Percentiles rank a stretch among this genome's conserved stretches.
Evolutionary conservation across 2,113 vertebrate genomes (phyloP).

Genomic region (Diphyllodes magnificus): DNA sequence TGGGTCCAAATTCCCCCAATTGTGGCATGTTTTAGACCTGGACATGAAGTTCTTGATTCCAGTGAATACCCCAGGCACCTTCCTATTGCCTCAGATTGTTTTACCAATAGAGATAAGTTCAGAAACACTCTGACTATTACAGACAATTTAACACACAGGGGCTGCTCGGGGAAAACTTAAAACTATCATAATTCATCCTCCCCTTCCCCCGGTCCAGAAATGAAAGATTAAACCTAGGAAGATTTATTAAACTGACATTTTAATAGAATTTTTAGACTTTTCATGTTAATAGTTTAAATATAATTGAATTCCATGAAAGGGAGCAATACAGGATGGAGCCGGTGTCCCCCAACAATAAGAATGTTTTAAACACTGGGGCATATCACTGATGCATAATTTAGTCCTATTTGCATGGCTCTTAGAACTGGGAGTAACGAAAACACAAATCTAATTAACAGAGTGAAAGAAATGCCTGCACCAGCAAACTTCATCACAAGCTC

Average conservation of each 20-base stretch:
- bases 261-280: constrained; percentile 66
- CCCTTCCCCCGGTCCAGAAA: constrained; percentile 4
- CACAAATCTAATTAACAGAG: constrained; percentile 57
- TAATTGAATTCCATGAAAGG: constrained; percentile 57
- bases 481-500: constrained; percentile 51
- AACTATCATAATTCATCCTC: constrained; percentile 60
- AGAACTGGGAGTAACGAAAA: constrained; percentile 48
- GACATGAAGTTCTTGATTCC: neutral
- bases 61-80: neutral
- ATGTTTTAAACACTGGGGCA: constrained; percentile 26
- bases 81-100: constrained; percentile 4
- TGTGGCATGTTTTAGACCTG: rapidly evolving
- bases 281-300: constrained; percentile 62
- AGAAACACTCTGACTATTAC: neutral
- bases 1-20: neutral
- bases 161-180: constrained; percentile 45
- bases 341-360: constrained; percentile 6
- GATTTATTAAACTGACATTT: constrained; percentile 70
- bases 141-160: constrained; percentile 35
- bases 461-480: constrained; percentile 53
- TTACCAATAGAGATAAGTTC: constrained; percentile 35
- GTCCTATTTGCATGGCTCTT: constrained; percentile 36
- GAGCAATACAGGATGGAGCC: neutral
- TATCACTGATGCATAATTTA: neutral
- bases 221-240: constrained; percentile 60